Conservation (phyloP, 2,888 invertebrate species). For the Lepas anatifera region DNA sequence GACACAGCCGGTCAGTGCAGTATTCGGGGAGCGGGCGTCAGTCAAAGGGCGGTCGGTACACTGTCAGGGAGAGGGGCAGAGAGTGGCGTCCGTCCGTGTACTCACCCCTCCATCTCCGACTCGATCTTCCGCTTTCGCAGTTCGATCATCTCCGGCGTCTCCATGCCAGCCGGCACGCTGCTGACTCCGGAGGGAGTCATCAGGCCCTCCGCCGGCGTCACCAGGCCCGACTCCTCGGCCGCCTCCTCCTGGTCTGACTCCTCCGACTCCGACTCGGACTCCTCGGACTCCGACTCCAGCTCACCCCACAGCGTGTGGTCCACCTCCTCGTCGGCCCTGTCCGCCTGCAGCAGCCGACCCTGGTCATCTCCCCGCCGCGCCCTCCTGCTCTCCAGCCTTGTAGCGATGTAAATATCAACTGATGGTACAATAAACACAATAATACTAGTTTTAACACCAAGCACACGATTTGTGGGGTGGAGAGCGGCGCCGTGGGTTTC, state of each 20-base stretch:
- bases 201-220: conserved; percentile 85
- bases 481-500: too few species aligned
- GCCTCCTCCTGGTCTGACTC: conserved; percentile 48
- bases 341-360: not conserved
- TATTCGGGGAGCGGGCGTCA: not conserved
- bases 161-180: conserved; percentile 82
- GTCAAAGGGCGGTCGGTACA: not conserved
- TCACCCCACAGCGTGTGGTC: conserved; percentile 96
- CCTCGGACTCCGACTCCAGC: conserved; percentile 79
- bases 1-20: conserved; percentile 8
- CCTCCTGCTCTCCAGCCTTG: too few species aligned
- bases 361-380: too few species aligned
- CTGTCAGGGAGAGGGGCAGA: not conserved
- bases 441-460: too few species aligned
- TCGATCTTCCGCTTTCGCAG: conserved; percentile 93
- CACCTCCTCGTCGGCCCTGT: conserved; percentile 61
- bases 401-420: too few species aligned
- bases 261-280: conserved; percentile 47
- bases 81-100: conserved; percentile 12
- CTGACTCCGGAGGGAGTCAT: conserved; percentile 81
- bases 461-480: too few species aligned
- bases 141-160: conserved; percentile 98
- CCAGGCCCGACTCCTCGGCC: conserved; percentile 64
- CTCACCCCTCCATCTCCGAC: conserved; percentile 84
- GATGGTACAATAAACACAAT: too few species aligned